Evolutionary conservation across 1,140 invertebrate species (phyloP).

Genomic region (Drosophila jambulina): DNA sequence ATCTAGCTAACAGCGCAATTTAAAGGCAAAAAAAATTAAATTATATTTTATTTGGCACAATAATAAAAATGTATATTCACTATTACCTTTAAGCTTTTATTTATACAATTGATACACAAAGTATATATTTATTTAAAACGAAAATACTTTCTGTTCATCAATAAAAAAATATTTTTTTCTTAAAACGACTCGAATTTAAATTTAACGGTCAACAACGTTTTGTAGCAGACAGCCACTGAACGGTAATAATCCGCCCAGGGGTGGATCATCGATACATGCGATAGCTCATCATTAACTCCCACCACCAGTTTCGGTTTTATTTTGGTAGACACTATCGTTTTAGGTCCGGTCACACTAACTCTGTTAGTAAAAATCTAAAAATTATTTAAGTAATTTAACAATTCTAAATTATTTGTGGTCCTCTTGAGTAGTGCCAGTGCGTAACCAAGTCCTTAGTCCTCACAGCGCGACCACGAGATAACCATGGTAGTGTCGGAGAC

Average conservation of each 20-base stretch:
- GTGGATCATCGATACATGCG: neutral
- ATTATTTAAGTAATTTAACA: conserved; percentile 63
- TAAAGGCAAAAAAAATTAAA: neutral
- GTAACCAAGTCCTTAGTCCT: conserved; percentile 48
- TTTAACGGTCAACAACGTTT: neutral
- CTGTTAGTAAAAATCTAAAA: conserved; percentile 45
- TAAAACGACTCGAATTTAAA: neutral
- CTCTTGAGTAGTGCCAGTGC: conserved; percentile 55
- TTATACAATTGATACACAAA: too few species aligned
- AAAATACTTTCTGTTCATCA: neutral
- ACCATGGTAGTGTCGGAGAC: conserved; percentile 74
- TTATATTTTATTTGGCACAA: neutral
- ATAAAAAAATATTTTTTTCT: neutral
- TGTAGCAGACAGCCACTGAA: neutral
- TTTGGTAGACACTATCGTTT: neutral
- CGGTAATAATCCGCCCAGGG: neutral
- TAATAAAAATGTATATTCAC: too few species aligned
- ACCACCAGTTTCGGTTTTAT: conserved; percentile 5
- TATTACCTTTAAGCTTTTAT: too few species aligned
- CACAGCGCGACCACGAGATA: conserved; percentile 32
- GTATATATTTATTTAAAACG: neutral
- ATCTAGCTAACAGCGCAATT: neutral
- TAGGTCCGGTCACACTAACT: conserved; percentile 51
- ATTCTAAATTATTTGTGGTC: conserved; percentile 29
- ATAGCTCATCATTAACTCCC: neutral